phyloP scores from a whole-genome alignment of 2,113 vertebrate genomes.

The Dicrurus megarhynchus region DNA sequence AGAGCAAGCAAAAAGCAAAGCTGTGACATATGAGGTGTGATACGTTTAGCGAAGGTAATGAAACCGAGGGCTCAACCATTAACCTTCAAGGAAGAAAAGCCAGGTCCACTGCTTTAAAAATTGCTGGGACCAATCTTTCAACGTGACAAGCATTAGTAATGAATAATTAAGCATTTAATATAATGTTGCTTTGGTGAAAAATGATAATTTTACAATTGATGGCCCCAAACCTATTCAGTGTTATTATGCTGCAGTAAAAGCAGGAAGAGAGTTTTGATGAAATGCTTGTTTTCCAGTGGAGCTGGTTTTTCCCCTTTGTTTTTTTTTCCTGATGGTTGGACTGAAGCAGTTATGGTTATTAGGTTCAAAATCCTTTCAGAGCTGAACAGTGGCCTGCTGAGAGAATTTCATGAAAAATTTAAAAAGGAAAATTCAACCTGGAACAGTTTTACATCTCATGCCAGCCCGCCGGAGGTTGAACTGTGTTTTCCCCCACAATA shows the following conservation, averaged over 20 bases:
- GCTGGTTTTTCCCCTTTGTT: background rate
- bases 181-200: constrained; percentile 86
- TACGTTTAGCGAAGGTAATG: constrained; percentile 80
- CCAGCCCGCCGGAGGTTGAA: constrained; percentile 75
- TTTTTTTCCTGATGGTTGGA: constrained; percentile 70
- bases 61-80: constrained; percentile 80
- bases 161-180: constrained; percentile 99
- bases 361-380: constrained; percentile 80
- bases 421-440: constrained; percentile 84
- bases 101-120: constrained; percentile 82
- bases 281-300: constrained; percentile 77
- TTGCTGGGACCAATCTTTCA: constrained; percentile 86
- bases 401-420: constrained; percentile 92
- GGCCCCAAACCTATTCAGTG: constrained; percentile 79
- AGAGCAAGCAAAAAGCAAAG: background rate
- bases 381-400: constrained; percentile 81
- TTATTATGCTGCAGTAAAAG: constrained; percentile 75
- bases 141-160: constrained; percentile 88
- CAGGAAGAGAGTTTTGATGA: constrained; percentile 68
- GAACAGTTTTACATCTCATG: constrained; percentile 73
- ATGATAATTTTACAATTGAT: constrained; percentile 89
- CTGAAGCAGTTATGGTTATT: constrained; percentile 80
- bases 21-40: constrained; percentile 76
- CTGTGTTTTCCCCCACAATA: constrained; percentile 76
- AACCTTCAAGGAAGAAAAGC: constrained; percentile 85